Conservation (phyloP, 2,888 invertebrate species). For the Hydraecia micacea region DNA sequence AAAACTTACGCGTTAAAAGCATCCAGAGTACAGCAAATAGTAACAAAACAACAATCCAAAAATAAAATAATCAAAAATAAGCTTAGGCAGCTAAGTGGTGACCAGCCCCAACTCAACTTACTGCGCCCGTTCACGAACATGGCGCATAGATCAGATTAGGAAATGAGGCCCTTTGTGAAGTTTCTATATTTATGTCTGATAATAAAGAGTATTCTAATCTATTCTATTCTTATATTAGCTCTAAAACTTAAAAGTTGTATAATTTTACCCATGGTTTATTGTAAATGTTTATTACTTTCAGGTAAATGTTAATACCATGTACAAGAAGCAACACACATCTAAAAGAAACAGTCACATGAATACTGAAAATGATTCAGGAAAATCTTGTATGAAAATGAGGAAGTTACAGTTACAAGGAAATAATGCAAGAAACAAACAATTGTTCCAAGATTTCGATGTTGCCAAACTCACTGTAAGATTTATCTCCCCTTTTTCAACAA, state of each 20-base stretch:
- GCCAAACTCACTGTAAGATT: constrained; percentile 17
- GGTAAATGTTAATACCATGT: constrained; percentile 9
- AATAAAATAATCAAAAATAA: no score
- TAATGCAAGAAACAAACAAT: not conserved
- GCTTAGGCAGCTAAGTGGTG: no score
- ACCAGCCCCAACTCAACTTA: no score
- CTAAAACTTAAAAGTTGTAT: not conserved
- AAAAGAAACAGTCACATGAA: constrained; percentile 9
- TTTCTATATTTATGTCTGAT: no score
- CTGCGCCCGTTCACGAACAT: no score
- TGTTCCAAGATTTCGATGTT: constrained; percentile 11
- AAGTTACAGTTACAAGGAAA: not conserved
- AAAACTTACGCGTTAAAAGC: no score
- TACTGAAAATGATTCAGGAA: not conserved
- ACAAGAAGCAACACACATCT: constrained; percentile 6
- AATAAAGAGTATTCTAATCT: no score
- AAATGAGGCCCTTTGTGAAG: no score
- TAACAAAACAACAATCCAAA: no score
- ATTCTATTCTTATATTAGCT: no score
- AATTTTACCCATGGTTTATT: not conserved
- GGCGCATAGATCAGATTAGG: no score
- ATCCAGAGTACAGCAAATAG: no score
- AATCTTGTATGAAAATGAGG: constrained; percentile 12
- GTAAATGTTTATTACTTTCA: constrained; percentile 15
- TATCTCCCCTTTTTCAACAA: not conserved